Evolutionary conservation across 2,888 invertebrate genomes (phyloP), one percentile per base, ranked within the genome.

Genomic region (Eustalomyia histrio): DNA sequence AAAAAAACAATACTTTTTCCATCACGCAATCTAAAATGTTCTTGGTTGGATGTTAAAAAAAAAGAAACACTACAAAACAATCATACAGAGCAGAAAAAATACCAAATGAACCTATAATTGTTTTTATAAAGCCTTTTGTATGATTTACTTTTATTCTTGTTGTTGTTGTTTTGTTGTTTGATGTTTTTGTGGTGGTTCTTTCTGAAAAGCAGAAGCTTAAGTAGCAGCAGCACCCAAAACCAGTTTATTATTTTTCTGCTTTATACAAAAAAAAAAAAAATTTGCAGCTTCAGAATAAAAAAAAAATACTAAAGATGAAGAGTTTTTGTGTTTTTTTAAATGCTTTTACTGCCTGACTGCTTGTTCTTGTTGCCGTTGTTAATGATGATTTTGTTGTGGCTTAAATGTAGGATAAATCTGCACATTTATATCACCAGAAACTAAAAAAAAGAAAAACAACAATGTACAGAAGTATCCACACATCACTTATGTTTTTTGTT

Each of bases 191-290:
- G 43, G 12, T 55, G 57, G 17, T 50, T 73, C 6, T n/a, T 73
- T 57, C 55, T 76, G 64, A 65, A 55, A 52, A 33, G 61, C 57
- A 55, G 64, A 67, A 72, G 47, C 21, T 61, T 33, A 72, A 67
- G 47, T 43, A 78, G 60, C 69, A 69, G 58, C 58, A 76, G 63
- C 78, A 78, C 61, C 78, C 67, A 61, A 78, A 78, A 78, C 78
- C 78, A 47, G 78, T 78, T 78, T 78, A 17, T 78, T 64, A 72
- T 67, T 65, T 33, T 78, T 72, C 35, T 61, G 55, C 21, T 61
- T 33, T 60, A 43, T 55, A 60, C 24, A 14, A 63, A 65, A 24
- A 24, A 43, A 18, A 6, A 14, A 63, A 65, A 53, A 18, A 5
- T 67, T 33, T 68, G 39, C 39, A 64, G 55, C 50, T 52, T 67